Evolutionary conservation across 2,888 invertebrate genomes (phyloP).

Genomic region (Napeogenes sylphis): DNA sequence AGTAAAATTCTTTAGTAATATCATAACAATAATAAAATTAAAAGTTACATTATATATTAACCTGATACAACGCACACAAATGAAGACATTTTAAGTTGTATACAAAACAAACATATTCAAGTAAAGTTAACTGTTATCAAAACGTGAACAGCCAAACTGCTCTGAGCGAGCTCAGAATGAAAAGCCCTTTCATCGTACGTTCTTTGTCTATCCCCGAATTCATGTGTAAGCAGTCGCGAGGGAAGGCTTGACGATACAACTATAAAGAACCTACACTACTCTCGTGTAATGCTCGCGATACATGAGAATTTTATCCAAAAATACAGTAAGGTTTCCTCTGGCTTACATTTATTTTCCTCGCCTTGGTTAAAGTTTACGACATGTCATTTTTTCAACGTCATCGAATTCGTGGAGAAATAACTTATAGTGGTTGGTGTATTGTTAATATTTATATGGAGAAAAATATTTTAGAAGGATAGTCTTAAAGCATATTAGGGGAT

Average conservation of each 20-base stretch:
- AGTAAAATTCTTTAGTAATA: no score
- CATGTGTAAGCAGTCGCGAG: conserved; percentile 30
- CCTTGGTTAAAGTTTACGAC: not conserved
- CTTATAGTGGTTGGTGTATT: no score
- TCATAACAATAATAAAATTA: no score
- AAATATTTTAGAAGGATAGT: no score
- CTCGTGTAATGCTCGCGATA: conserved; percentile 10
- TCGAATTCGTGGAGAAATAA: not conserved
- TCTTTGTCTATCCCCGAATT: conserved; percentile 34
- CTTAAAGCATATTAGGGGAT: no score
- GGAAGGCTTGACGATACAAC: conserved; percentile 23
- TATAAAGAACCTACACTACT: conserved; percentile 18
- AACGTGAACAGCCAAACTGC: conserved; percentile 24
- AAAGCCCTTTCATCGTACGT: conserved; percentile 32
- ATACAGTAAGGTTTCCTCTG: conserved; percentile 1
- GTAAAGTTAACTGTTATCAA: conserved; percentile 26
- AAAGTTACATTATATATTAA: no score
- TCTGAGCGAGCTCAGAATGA: conserved; percentile 20
- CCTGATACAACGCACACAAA: no score
- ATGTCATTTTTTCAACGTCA: conserved; percentile 2
- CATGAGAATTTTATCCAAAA: conserved; percentile 13
- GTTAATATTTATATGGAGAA: no score
- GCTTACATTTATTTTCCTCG: not conserved
- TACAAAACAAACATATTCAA: conserved; percentile 10
- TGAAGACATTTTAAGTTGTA: no score